A percentile compares a stretch with the other conserved stretches of the same genome.
Conservation (phyloP, 1,140 invertebrate species). For the Euura lappo region DNA sequence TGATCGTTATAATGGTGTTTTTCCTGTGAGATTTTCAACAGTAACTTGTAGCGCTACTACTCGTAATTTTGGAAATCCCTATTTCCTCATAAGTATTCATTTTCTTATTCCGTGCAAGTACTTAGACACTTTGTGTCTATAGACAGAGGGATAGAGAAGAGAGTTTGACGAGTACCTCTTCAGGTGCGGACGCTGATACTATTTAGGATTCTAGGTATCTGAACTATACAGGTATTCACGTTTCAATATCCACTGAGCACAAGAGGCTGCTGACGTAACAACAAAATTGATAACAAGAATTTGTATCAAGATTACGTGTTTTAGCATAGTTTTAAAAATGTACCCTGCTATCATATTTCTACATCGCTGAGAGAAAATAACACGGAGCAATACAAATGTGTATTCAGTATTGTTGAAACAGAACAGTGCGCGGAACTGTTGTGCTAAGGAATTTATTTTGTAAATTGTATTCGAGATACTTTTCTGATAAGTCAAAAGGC, state of each 20-base stretch:
- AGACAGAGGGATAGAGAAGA: slow-evolving; percentile 45
- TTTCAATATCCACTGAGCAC: slow-evolving; percentile 15
- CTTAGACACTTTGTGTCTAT: slow-evolving; percentile 51
- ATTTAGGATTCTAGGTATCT: slow-evolving; percentile 23
- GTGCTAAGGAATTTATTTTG: not conserved
- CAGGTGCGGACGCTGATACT: slow-evolving; percentile 42
- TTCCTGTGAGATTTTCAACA: slow-evolving; percentile 52
- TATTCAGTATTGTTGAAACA: not conserved
- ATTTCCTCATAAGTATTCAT: not conserved
- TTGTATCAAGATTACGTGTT: too few species aligned
- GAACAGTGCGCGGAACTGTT: not conserved
- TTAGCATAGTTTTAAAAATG: too few species aligned
- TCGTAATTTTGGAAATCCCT: not conserved
- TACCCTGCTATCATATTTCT: too few species aligned
- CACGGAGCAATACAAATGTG: not conserved
- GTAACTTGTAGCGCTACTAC: slow-evolving; percentile 48
- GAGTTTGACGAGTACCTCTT: slow-evolving; percentile 34
- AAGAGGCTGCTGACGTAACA: slow-evolving; percentile 39
- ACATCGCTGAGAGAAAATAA: not conserved
- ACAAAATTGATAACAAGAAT: slow-evolving; percentile 6
- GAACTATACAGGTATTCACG: slow-evolving; percentile 15
- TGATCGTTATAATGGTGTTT: slow-evolving; percentile 56
- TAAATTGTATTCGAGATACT: not conserved
- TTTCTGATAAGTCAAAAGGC: too few species aligned
- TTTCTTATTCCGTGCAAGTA: slow-evolving; percentile 31